Evolutionary conservation across 2,113 vertebrate species (phyloP).

Genomic region (Pangasianodon gigas): DNA sequence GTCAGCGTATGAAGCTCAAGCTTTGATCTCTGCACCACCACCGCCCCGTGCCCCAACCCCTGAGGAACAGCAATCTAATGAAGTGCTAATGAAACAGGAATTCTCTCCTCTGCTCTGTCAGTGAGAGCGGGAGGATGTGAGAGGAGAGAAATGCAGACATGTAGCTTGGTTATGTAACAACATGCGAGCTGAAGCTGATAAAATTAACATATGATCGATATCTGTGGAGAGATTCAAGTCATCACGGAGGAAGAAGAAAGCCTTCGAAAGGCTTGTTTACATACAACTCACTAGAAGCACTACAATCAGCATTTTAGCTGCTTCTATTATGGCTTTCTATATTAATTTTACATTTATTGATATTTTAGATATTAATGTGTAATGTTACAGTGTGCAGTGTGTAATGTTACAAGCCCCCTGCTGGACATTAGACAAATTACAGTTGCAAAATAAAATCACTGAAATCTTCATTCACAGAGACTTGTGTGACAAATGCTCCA

Average conservation of each 20-base stretch:
- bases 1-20: neutral
- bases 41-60: neutral
- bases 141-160: neutral
- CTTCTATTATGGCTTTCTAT: neutral
- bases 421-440: neutral
- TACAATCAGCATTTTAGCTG: neutral
- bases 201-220: neutral
- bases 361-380: neutral
- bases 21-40: neutral
- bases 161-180: neutral
- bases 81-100: conserved; percentile 18
- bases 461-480: neutral
- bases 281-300: neutral
- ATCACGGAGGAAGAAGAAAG: neutral
- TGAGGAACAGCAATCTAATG: neutral
- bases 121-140: neutral
- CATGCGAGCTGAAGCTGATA: neutral
- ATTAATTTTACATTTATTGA: neutral
- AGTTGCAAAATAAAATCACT: neutral
- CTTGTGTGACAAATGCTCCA: neutral
- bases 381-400: neutral
- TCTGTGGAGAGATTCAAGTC: neutral
- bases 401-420: neutral
- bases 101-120: neutral
- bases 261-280: neutral